phyloP scores from a whole-genome alignment of 2,888 invertebrate genomes.

The Blastobasis adustella region DNA sequence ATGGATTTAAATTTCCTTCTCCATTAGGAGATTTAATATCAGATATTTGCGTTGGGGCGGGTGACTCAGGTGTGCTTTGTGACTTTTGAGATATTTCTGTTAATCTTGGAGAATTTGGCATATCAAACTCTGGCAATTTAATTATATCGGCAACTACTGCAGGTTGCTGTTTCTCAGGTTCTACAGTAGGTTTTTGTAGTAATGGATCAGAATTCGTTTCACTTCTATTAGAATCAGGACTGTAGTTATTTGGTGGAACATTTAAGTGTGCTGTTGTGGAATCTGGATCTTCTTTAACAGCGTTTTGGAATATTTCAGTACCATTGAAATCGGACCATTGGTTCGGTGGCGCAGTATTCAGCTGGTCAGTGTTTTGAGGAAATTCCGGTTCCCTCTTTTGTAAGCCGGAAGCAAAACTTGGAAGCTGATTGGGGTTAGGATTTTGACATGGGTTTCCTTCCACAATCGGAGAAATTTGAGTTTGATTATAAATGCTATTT shows the following conservation, averaged over 20 bases:
- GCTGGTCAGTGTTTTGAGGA: slow-evolving; percentile 26
- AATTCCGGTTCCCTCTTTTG: slow-evolving; percentile 58
- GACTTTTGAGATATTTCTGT: slow-evolving; percentile 62
- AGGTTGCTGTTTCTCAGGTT: slow-evolving; percentile 42
- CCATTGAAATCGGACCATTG: slow-evolving; percentile 67
- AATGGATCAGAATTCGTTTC: slow-evolving; percentile 57
- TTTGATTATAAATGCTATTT: slow-evolving; percentile 74
- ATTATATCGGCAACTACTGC: slow-evolving; percentile 38
- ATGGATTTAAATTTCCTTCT: slow-evolving; percentile 30
- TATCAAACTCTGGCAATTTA: slow-evolving; percentile 61
- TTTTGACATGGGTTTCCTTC: slow-evolving; percentile 59
- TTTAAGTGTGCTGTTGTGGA: slow-evolving; percentile 79
- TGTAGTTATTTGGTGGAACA: slow-evolving; percentile 62
- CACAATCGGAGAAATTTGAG: slow-evolving; percentile 68
- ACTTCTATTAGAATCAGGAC: slow-evolving; percentile 68
- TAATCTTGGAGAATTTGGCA: slow-evolving; percentile 60
- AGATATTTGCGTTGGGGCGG: slow-evolving; percentile 47
- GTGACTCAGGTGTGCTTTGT: slow-evolving; percentile 56
- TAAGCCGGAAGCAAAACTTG: slow-evolving; percentile 55
- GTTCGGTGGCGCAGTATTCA: slow-evolving; percentile 35
- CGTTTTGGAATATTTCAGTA: slow-evolving; percentile 63
- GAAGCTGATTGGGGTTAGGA: slow-evolving; percentile 55
- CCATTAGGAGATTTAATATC: slow-evolving; percentile 60
- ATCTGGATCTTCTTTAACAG: slow-evolving; percentile 84
- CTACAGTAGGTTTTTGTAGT: slow-evolving; percentile 37